Evolutionary conservation across 2,113 vertebrate genomes (phyloP), one percentile per base, ranked within the genome.

Genomic region (Phyllostomus hastatus): DNA sequence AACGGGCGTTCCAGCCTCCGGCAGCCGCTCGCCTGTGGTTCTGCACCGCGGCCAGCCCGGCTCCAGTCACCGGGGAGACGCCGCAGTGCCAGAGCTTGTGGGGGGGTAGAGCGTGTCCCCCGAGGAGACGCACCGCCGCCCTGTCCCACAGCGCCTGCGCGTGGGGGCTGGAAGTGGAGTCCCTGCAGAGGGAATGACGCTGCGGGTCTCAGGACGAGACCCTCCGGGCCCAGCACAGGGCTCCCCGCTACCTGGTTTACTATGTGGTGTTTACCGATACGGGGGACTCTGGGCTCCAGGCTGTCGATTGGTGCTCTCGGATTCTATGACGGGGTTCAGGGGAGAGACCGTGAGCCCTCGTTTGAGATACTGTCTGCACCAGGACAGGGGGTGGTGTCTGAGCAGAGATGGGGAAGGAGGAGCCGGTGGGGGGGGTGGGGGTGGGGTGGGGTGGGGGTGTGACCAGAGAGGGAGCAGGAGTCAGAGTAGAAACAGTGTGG

Each of bases 381-480:
- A 26, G 12, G 3, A 7, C 1, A 28, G 26, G 43, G 26, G 9
- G 38, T 10, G 22, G 22, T 8, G 7, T 7, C 6, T 12, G 2
- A 57, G 33, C 0, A 0, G 80, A 95, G 96, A 84, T 41, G 38
- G 22, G 31, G 76, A 72, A 84, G 22, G 1, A 76, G 54, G 61
- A 15, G 20, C 50, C 24, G 22, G 5, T 14, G 35, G 20, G 50
- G 31, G 54, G 0, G 50, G 50, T 16, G 43, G 43, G 43, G 52
- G 52, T 15, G 17, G 50, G 50, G 16, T 52, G 50, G 4, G 19
- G 52, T 50, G 48, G 48, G 48, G 48, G 10, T 2, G 4, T 15
- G 3, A n/a, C 46, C 67, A 38, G 70, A 41, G 19, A 46, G 57
- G 59, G 52, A 64, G 48, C 22, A 31, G 50, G 48, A 75, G 70